phyloP scores from a whole-genome alignment of 2,888 invertebrate species.

The Ophion ellenae region DNA sequence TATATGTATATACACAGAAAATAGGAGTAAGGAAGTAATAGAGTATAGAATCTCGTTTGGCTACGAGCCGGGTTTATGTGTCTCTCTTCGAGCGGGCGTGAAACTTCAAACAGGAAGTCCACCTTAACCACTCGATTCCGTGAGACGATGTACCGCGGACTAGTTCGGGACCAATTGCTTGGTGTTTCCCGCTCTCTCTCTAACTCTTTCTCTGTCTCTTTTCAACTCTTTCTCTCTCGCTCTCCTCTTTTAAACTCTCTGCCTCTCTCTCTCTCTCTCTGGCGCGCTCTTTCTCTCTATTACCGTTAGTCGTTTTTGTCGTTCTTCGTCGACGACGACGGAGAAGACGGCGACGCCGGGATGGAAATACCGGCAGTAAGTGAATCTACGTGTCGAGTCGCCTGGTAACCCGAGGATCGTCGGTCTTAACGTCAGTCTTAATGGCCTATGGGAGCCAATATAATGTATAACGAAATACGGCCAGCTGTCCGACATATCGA shows the following conservation, averaged over 20 bases:
- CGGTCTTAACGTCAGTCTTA: conserved; percentile 73
- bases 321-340: conserved; percentile 48
- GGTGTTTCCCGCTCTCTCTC: conserved; percentile 8
- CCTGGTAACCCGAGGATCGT: conserved; percentile 71
- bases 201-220: neutral
- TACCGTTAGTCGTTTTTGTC: conserved; percentile 49
- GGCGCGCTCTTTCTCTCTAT: conserved; percentile 9
- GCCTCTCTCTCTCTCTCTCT: conserved; percentile 10
- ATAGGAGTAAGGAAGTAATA: conserved; percentile 29
- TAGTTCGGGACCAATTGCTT: conserved; percentile 64
- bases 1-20: neutral
- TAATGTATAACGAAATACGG: conserved; percentile 75
- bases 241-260: conserved; percentile 6
- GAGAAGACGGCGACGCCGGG: conserved; percentile 62
- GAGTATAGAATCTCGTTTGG: conserved; percentile 56
- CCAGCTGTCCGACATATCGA: conserved; percentile 75
- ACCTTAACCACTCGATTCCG: conserved; percentile 65
- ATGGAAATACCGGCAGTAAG: conserved; percentile 72
- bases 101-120: conserved; percentile 71
- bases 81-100: conserved; percentile 67
- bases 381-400: conserved; percentile 71
- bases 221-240: neutral
- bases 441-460: conserved; percentile 76
- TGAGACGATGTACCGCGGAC: conserved; percentile 56
- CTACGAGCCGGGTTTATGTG: conserved; percentile 59